phyloP scores from a whole-genome alignment of 92 coral and sea anemone genomes.

The Epizoanthus illoricatus region DNA sequence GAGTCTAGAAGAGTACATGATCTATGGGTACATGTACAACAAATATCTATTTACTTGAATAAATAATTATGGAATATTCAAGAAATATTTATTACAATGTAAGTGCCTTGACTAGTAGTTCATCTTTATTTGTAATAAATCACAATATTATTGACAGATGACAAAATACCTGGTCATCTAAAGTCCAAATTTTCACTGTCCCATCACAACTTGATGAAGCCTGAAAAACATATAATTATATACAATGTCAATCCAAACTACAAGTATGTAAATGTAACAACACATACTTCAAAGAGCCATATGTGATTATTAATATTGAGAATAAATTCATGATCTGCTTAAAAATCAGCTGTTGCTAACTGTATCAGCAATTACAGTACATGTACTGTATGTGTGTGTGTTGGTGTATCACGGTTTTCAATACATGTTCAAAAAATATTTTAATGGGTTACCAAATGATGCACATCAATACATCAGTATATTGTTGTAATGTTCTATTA shows the following conservation, averaged over 20 bases:
- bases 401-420: too few species aligned
- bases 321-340: too few species aligned
- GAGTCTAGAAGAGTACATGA: neutral
- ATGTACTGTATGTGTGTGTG: too few species aligned
- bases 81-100: neutral
- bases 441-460: too few species aligned
- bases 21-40: neutral
- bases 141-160: too few species aligned
- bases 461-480: too few species aligned
- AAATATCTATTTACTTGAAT: too few species aligned
- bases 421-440: too few species aligned
- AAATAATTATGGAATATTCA: neutral
- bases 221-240: constrained; percentile 32
- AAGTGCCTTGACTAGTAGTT: neutral
- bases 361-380: too few species aligned
- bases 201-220: constrained; percentile 99
- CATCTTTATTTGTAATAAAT: too few species aligned
- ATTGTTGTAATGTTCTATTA: too few species aligned
- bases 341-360: too few species aligned
- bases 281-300: neutral
- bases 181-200: constrained; percentile 84
- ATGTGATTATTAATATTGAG: neutral
- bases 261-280: neutral
- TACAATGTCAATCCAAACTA: neutral
- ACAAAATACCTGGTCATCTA: constrained; percentile 81